These are phyloP conservation scores for Enteromius unitaeniatus DNA, from an alignment of 2,797 vertebrate genomes.

Conservation along the genomic window DNA sequence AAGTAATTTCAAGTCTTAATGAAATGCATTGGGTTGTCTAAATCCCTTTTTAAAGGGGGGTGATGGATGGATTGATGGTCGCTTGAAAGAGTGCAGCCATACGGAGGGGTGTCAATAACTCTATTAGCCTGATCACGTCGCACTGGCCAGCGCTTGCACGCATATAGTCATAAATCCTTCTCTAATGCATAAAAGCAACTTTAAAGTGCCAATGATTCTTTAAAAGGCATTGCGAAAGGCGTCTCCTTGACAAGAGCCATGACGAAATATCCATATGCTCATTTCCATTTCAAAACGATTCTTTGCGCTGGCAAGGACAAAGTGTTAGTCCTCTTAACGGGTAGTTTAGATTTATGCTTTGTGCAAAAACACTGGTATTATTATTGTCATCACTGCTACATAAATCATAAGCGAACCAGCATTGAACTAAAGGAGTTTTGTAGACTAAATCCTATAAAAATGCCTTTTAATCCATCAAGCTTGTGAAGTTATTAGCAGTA, in stretches of 20 bases:
- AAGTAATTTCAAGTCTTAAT: constrained; percentile 50
- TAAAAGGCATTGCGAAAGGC: constrained; percentile 51
- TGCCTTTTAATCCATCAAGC: constrained; percentile 22
- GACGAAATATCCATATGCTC: constrained; percentile 48
- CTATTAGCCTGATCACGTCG: constrained; percentile 46
- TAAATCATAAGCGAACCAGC: constrained; percentile 22
- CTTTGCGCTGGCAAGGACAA: constrained; percentile 40
- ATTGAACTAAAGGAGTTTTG: neutral
- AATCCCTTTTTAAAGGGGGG: constrained; percentile 48
- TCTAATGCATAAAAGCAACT: constrained; percentile 52
- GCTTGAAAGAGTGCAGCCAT: constrained; percentile 38
- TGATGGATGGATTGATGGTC: constrained; percentile 47
- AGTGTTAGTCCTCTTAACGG: constrained; percentile 25
- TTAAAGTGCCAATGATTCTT: constrained; percentile 50
- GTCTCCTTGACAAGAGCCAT: constrained; percentile 49
- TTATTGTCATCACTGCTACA: constrained; percentile 26
- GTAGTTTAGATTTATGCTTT: constrained; percentile 44
- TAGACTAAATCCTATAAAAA: constrained; percentile 28
- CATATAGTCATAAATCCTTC: constrained; percentile 54
- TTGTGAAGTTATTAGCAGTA: neutral
- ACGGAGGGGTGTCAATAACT: constrained; percentile 50
- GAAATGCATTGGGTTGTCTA: constrained; percentile 49
- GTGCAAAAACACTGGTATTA: constrained; percentile 35
- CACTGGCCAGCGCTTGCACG: constrained; percentile 31
- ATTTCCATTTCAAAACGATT: constrained; percentile 51